Evolutionary conservation across 2,113 vertebrate genomes (phyloP).

Genomic region (Planiliza haematocheilus): DNA sequence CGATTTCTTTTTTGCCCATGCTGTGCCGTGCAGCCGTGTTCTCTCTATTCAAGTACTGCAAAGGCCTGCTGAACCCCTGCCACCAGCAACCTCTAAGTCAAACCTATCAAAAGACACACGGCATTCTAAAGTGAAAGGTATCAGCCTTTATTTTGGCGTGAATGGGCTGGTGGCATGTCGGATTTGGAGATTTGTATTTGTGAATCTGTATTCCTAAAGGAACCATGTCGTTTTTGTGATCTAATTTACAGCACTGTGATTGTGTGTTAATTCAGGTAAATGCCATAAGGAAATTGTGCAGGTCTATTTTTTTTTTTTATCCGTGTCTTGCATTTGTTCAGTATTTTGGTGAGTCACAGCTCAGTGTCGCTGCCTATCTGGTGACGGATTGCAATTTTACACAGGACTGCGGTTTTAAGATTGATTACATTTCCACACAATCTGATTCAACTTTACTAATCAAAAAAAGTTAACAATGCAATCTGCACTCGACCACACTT

Average conservation of each 20-base stretch:
- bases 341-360: background rate
- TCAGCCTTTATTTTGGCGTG: constrained; percentile 10
- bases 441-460: background rate
- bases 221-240: too few relatives aligned
- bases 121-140: constrained; percentile 32
- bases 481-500: background rate
- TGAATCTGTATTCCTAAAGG: too few relatives aligned
- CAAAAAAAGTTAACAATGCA: background rate
- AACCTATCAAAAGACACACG: constrained; percentile 39
- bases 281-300: background rate
- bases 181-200: background rate
- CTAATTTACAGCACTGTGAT: background rate
- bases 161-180: background rate
- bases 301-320: fast-evolving
- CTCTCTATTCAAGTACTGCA: constrained; percentile 24
- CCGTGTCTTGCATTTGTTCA: background rate
- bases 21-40: constrained; percentile 37
- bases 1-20: constrained; percentile 3
- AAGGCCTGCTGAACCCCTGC: constrained; percentile 26
- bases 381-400: constrained; percentile 1
- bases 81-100: constrained; percentile 18
- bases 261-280: too few relatives aligned
- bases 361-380: background rate
- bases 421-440: background rate
- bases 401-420: background rate